Percentiles rank a stretch among this genome's conserved stretches.
Evolutionary conservation across 2,888 invertebrate genomes (phyloP).

Genomic region (Cerastis leucographa): DNA sequence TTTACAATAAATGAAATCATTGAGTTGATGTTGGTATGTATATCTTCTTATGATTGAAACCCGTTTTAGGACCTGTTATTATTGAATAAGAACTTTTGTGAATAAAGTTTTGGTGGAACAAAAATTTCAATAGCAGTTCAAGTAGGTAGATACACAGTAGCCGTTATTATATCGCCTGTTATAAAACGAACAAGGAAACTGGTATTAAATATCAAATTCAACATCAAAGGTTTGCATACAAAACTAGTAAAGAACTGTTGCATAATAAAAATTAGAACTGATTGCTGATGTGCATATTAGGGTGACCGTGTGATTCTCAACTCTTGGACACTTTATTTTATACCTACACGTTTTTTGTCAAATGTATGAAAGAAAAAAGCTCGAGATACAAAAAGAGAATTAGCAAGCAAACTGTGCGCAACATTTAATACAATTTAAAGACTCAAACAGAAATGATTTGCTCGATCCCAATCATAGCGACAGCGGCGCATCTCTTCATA

Average conservation of each 20-base stretch:
- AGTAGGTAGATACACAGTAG: not conserved
- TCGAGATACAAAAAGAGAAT: not conserved
- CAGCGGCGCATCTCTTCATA: conserved; percentile 77
- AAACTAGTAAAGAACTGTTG: conserved; percentile 37
- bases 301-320: conserved; percentile 8
- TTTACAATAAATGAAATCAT: conserved; percentile 53
- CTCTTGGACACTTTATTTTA: not conserved
- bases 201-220: conserved; percentile 25
- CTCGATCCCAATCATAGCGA: conserved; percentile 76
- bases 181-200: conserved; percentile 27
- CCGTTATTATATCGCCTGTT: conserved; percentile 23
- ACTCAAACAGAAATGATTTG: conserved; percentile 74
- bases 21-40: conserved; percentile 54
- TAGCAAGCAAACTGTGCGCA: not conserved
- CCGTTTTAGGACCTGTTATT: conserved; percentile 41
- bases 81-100: conserved; percentile 15
- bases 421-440: conserved; percentile 32
- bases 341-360: not conserved
- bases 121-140: conserved; percentile 11
- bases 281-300: conserved; percentile 37
- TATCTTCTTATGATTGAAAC: conserved; percentile 45
- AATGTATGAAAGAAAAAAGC: conserved; percentile 1
- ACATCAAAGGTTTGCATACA: conserved; percentile 22
- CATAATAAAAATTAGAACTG: conserved; percentile 33
- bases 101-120: conserved; percentile 28